Conservation (phyloP, 2,797 vertebrate species). For the Agapornis canus region DNA sequence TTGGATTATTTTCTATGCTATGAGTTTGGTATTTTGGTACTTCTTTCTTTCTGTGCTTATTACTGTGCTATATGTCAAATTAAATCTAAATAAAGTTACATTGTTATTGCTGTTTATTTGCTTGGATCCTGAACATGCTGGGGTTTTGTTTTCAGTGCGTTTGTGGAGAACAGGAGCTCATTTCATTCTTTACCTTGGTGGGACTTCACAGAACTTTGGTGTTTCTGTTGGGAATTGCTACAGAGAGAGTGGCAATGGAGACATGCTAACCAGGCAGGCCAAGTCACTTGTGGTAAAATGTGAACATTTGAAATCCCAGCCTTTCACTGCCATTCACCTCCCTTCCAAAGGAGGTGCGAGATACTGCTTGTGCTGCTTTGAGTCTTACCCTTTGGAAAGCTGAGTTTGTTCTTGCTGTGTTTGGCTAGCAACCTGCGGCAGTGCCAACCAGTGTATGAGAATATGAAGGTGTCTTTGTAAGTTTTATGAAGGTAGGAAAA, state of each 20-base stretch:
- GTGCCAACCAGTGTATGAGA: not conserved
- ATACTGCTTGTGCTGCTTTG: not conserved
- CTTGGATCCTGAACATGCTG: not conserved
- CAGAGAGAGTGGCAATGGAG: accelerated
- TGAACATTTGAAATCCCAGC: not conserved
- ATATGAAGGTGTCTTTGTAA: not conserved
- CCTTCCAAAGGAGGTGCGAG: not conserved
- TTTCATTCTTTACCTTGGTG: not conserved
- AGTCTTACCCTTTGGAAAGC: not conserved
- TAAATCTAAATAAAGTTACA: slow-evolving; percentile 72
- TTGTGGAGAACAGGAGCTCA: not conserved
- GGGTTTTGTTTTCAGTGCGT: not conserved
- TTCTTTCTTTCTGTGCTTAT: slow-evolving; percentile 69
- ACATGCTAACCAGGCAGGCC: accelerated
- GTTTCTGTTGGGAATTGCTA: not conserved
- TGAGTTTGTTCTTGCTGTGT: not conserved
- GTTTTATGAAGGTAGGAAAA: not conserved
- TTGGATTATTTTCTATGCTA: slow-evolving; percentile 58
- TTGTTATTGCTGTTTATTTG: not conserved
- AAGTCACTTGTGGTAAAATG: not conserved
- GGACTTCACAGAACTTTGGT: not conserved
- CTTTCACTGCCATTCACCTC: not conserved
- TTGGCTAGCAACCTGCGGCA: not conserved
- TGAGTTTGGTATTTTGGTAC: slow-evolving; percentile 67
- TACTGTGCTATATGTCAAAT: slow-evolving; percentile 68